Evolutionary conservation across 1,140 invertebrate genomes (phyloP), one percentile per base, ranked within the genome.

Genomic region (Lethocerus indicus): DNA sequence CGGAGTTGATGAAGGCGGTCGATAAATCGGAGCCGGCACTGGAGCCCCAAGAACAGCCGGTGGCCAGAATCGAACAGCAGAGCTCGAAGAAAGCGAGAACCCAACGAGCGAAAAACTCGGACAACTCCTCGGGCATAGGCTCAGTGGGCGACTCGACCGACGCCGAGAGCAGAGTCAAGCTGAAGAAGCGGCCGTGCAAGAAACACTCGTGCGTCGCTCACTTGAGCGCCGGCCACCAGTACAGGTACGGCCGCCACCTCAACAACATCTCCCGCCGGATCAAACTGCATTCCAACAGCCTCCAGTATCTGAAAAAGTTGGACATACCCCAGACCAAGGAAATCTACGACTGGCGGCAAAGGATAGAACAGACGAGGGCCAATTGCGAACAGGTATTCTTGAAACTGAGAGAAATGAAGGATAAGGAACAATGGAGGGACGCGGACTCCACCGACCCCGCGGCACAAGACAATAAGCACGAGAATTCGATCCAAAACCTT

Each of bases 291-390:
- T n/a, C n/a, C n/a, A n/a, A n/a, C n/a, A n/a, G n/a, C n/a, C n/a
- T n/a, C n/a, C n/a, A n/a, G n/a, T n/a, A n/a, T n/a, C n/a, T n/a
- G n/a, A n/a, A n/a, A n/a, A n/a, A n/a, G n/a, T n/a, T n/a, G n/a
- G n/a, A n/a, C n/a, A n/a, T n/a, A n/a, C n/a, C n/a, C n/a, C n/a
- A n/a, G n/a, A n/a, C n/a, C 29, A 18, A 24, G 13, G 52, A 53
- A 16, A 24, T 53, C 1, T 50, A 48, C 20, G 43, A 53, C 25
- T 53, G 52, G 52, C 45, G 41, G 20, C 42, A 49, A 24, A 25
- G 52, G 13, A 40, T 50, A 12, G 52, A 53, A 20, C 41, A 32
- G 6, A 48, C 48, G 4, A 53, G 41, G 35, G 37, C 47, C 2
- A 32, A 49, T 35, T 53, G 52, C 43, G 40, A 36, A n/a, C n/a